Base-by-base conservation (phyloP, 2,797 vertebrate genomes). In the Danio albolineatus region DNA sequence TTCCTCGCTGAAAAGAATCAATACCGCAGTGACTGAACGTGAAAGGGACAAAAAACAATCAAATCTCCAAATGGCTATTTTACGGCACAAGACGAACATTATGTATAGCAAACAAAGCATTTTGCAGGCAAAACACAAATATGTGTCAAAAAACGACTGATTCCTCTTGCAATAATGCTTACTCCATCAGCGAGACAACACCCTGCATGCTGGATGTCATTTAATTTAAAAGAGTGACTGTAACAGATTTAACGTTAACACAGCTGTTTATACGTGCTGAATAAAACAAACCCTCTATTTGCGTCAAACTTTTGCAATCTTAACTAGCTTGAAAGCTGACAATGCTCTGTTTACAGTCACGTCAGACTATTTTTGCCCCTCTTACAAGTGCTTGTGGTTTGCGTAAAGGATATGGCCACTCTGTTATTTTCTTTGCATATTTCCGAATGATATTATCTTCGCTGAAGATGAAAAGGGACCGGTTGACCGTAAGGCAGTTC, bases 341-440 rank as follows among this genome's bases (percentile, higher is more conserved):
- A 56, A 36, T 14, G 12, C 0, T 62, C 8, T 39, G 16, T 64
- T 64, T 43, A 19, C 62, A 4, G 5, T 21, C 14, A 43, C 6
- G 49, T 53, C 14, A 49, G 12, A 8, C 44, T 8, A n/a, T 10
- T 61, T 54, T 38, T 28, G 28, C 28, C 48, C 16, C 41, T 38
- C 16, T 53, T 39, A 17, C 41, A 46, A 73, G 21, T 39, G 53
- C 12, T 10, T 12, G 70, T 36, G 17, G 21, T 46, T 28, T 21
- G 48, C 10, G 64, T 71, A 80, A 95, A 98, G 97, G 97, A 99
- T 99, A 99, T 99, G 97, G 97, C 97, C 97, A 98, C 88, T 99
- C 97, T 1, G 96, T 99, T 94, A 99, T 97, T 93, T 96, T 94
- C 93, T 98, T 98, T 92, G 97, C 97, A 78, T 98, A 98, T 94